phyloP scores from a whole-genome alignment of 1,140 invertebrate species.

The Drosophila tropicalis region DNA sequence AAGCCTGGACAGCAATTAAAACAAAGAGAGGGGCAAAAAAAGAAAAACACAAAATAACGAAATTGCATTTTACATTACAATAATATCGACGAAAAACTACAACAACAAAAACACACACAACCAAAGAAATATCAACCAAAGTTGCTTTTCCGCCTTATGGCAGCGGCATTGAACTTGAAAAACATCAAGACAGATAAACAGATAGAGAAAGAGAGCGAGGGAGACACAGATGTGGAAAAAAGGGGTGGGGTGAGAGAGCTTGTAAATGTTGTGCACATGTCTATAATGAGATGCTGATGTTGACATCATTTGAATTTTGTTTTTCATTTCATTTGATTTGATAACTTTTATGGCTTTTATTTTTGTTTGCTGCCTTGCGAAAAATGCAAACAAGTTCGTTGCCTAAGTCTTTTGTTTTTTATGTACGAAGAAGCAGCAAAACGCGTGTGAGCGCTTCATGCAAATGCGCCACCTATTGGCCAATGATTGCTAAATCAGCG shows the following conservation, averaged over 20 bases:
- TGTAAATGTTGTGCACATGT: conserved; percentile 28
- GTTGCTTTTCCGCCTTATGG: conserved; percentile 61
- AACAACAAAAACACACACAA: conserved; percentile 1
- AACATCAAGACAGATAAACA: conserved; percentile 27
- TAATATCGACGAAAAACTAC: conserved; percentile 21
- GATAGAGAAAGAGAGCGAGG: not conserved
- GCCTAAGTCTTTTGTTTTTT: conserved; percentile 77
- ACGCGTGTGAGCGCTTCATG: conserved; percentile 35
- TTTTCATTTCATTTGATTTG: conserved; percentile 56
- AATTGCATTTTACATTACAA: conserved; percentile 68
- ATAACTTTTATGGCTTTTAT: conserved; percentile 52
- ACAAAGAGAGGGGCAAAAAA: conserved; percentile 36
- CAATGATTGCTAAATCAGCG: conserved; percentile 60
- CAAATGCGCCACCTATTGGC: conserved; percentile 61
- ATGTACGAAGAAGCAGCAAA: not conserved
- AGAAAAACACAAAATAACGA: conserved; percentile 67
- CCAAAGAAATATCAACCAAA: conserved; percentile 22
- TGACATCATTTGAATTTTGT: conserved; percentile 69
- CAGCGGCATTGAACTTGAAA: conserved; percentile 81
- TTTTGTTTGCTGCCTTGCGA: conserved; percentile 52
- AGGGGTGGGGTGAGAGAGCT: not conserved
- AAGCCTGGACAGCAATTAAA: conserved; percentile 60
- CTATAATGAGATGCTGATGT: conserved; percentile 65
- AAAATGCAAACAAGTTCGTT: conserved; percentile 79
- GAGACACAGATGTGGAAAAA: not conserved